phyloP scores from a whole-genome alignment of 2,888 invertebrate genomes.

The Sarcophaga carnaria region DNA sequence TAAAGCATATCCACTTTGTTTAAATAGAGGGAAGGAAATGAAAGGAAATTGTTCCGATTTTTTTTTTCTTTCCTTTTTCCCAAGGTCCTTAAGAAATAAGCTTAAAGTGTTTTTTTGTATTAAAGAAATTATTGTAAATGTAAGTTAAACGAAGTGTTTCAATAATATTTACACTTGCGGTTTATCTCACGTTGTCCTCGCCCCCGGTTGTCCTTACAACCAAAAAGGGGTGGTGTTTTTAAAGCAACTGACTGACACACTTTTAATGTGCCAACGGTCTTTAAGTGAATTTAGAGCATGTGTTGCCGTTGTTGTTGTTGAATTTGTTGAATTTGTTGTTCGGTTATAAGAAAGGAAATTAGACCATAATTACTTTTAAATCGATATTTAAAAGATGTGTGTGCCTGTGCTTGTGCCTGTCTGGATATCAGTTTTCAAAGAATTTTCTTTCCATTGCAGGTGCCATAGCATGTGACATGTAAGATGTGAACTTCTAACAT shows the following conservation, averaged over 20 bases:
- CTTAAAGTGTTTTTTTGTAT: background rate
- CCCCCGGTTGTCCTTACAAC: background rate
- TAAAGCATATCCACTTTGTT: background rate
- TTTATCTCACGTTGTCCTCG: slow-evolving; percentile 43
- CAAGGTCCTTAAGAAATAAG: background rate
- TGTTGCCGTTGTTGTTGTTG: background rate
- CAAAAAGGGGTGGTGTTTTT: background rate
- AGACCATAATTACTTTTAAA: slow-evolving; percentile 43
- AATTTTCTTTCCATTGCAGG: background rate
- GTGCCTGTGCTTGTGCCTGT: no score
- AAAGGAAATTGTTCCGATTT: background rate
- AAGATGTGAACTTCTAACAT: slow-evolving; percentile 35
- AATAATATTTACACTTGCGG: slow-evolving; percentile 52
- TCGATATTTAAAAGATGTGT: slow-evolving; percentile 40
- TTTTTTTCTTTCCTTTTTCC: background rate
- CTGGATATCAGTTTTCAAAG: background rate
- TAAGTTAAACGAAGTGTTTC: slow-evolving; percentile 29
- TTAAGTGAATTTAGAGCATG: background rate
- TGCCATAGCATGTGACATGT: background rate
- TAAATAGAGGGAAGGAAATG: background rate
- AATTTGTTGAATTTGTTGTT: background rate
- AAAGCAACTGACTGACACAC: slow-evolving; percentile 25
- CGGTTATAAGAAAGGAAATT: slow-evolving; percentile 9
- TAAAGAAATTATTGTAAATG: background rate
- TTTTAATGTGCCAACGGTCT: background rate